A percentile compares a stretch with the other conserved stretches of the same genome.
Conservation (phyloP, 2,797 vertebrate genomes). For the Cuniculus paca region DNA sequence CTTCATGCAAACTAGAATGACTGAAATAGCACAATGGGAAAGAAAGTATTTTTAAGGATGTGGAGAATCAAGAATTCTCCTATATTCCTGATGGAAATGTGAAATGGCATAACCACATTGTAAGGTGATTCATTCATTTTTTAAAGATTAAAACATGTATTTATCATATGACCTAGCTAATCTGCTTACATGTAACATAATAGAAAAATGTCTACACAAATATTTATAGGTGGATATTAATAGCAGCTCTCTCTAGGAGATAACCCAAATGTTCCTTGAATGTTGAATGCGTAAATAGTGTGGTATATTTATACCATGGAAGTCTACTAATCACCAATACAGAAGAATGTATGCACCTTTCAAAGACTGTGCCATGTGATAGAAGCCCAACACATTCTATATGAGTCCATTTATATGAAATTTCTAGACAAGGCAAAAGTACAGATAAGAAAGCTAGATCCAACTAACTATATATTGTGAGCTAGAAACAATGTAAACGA, state of each 20-base stretch:
- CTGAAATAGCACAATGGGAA: not conserved
- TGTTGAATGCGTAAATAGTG: not conserved
- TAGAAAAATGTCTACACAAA: not conserved
- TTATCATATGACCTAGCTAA: not conserved
- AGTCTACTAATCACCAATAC: not conserved
- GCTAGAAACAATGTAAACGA: not conserved
- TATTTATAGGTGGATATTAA: not conserved
- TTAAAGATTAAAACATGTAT: not conserved
- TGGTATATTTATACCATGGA: not conserved
- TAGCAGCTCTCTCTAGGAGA: not conserved
- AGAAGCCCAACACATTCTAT: not conserved
- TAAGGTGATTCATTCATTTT: not conserved
- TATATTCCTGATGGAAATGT: not conserved
- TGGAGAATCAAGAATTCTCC: not conserved
- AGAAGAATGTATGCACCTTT: not conserved
- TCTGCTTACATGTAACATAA: not conserved
- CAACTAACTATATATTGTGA: not conserved
- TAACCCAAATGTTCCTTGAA: not conserved
- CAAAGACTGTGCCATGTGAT: not conserved
- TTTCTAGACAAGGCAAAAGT: not conserved
- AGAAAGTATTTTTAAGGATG: not conserved
- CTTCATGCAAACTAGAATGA: not conserved
- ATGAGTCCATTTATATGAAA: not conserved
- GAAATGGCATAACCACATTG: not conserved
- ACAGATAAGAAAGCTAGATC: not conserved